phyloP scores from a whole-genome alignment of 2,113 vertebrate species.

The Rhabdornis inornatus region DNA sequence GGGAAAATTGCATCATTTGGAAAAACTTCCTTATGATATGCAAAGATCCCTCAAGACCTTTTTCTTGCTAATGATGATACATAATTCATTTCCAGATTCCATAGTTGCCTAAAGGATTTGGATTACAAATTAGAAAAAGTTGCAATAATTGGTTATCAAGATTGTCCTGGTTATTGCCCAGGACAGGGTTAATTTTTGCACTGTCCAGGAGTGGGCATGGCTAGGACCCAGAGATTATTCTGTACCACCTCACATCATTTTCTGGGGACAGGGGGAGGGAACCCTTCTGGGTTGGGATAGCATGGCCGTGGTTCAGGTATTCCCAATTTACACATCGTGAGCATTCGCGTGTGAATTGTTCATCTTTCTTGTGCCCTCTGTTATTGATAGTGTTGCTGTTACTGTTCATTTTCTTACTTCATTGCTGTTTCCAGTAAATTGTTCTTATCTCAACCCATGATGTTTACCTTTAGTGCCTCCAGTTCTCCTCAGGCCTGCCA shows the following conservation, averaged over 20 bases:
- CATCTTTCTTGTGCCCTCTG: neutral
- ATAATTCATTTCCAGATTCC: neutral
- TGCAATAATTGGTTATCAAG: neutral
- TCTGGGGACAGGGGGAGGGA: neutral
- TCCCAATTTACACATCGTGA: accelerated
- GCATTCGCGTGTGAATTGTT: accelerated
- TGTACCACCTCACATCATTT: neutral
- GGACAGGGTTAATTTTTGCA: neutral
- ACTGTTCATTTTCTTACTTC: neutral
- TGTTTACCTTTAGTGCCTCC: neutral
- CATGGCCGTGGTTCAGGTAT: accelerated
- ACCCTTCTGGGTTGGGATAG: accelerated
- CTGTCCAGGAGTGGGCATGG: neutral
- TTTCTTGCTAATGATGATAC: neutral
- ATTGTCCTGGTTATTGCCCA: neutral
- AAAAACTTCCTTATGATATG: neutral
- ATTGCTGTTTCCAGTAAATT: neutral
- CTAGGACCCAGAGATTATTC: neutral
- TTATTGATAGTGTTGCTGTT: neutral
- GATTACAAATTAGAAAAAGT: neutral
- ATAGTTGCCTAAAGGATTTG: neutral
- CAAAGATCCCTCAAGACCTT: neutral
- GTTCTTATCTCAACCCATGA: neutral
- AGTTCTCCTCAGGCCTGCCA: accelerated
- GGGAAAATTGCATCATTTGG: neutral